Evolutionary conservation across 2,113 vertebrate genomes (phyloP), one percentile per base, ranked within the genome.

Genomic region (Bubo scandiacus): DNA sequence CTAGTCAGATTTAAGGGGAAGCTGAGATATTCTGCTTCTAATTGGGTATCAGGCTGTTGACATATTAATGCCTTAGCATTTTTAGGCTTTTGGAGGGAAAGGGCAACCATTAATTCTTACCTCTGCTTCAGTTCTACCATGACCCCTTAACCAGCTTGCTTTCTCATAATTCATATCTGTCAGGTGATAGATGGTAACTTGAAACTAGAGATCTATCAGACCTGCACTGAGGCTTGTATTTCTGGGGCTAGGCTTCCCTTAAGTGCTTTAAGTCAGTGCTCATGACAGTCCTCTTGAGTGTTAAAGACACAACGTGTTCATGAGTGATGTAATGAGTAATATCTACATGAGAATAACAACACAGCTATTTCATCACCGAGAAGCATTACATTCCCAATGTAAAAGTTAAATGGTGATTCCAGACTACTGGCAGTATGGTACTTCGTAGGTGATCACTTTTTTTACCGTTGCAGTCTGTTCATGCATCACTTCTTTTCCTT

Each of bases 251-350:
- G 40, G 11, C 42, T 77, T 90, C 86, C 86, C 80, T 74, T 74
- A 92, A 94, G 94, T 90, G 62, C 85, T 65, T 70, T 83, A 85
- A 90, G 70, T 93, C 66, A 80, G 43, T 91, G 65, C 58, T 91
- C 12, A 1, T 91, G 73, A 67, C 77, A 92, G 59, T 71, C n/a
- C 59, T 80, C 63, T 75, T 9, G n/a, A 87, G 57, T 59, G 45
- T 66, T 88, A 81, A 85, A 77, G 54, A 51, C 36, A 79, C 29
- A 79, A 7, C 49, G 11, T 86, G n/a, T 90, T 86, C 26, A 5
- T 25, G 55, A 55, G 51, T 78, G 83, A 88, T 63, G 75, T 72
- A 71, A 62, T 79, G 68, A 85, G 19, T 43, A 61, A 30, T 55
- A 29, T 86, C 71, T 78, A 8, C 45, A 47, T 55, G 55, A 67